These are phyloP conservation scores for Pachycephus smyrnensis DNA, from an alignment of 2,888 invertebrate species.

Conservation along the genomic window DNA sequence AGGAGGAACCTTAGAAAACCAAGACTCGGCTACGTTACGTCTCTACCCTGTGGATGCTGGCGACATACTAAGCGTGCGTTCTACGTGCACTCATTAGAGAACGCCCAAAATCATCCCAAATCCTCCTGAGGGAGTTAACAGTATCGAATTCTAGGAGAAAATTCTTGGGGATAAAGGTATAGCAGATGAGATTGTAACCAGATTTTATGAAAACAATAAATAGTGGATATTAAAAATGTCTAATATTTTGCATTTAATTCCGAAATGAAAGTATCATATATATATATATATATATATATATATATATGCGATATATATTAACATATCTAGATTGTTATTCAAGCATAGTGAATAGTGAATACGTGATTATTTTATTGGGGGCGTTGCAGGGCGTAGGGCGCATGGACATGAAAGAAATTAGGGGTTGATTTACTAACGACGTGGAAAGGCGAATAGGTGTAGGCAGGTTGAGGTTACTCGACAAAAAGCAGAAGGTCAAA, in stretches of 20 bases:
- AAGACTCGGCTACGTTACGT: conserved; percentile 26
- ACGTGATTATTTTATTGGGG: background rate
- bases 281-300: background rate
- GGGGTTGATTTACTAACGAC: background rate
- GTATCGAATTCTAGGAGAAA: background rate
- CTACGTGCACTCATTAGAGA: conserved; percentile 50
- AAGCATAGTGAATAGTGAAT: background rate
- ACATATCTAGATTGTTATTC: background rate
- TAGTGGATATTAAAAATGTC: background rate
- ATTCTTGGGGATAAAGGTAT: background rate
- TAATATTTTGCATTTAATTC: background rate
- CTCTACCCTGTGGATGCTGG: conserved; percentile 43
- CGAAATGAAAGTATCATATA: too few species aligned
- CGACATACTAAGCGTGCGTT: conserved; percentile 49
- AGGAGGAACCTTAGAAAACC: conserved; percentile 39
- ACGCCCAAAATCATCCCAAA: conserved; percentile 27
- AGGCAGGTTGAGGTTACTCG: background rate
- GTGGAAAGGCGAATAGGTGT: background rate
- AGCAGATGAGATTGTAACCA: background rate
- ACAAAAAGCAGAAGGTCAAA: background rate
- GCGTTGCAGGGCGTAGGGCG: background rate
- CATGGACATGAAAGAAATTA: background rate
- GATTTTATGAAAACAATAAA: background rate
- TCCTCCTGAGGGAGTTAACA: conserved; percentile 28
- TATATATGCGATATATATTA: background rate